Percentiles rank a stretch among this genome's conserved stretches.
phyloP scores from a whole-genome alignment of 2,888 invertebrate genomes.

The Adelognathus sp. region DNA sequence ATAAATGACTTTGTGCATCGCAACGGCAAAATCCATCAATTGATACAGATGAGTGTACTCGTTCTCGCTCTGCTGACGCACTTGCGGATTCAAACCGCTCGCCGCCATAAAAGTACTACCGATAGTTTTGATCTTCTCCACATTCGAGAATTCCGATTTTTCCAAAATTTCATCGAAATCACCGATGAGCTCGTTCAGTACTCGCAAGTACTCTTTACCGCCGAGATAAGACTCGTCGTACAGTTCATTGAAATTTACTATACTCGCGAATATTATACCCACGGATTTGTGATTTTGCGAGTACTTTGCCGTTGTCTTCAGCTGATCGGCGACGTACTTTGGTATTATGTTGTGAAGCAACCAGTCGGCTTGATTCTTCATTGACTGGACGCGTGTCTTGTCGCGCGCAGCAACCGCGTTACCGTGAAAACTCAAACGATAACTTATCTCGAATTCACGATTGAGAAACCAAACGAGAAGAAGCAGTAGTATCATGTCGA shows the following conservation, averaged over 20 bases:
- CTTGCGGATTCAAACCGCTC: slow-evolving; percentile 93
- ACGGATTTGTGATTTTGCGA: slow-evolving; percentile 96
- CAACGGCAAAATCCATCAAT: slow-evolving; percentile 96
- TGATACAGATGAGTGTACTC: slow-evolving; percentile 91
- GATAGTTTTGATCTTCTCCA: slow-evolving; percentile 99
- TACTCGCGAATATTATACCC: slow-evolving; percentile 97
- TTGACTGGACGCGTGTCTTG: slow-evolving; percentile 93
- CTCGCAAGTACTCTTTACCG: slow-evolving; percentile 96
- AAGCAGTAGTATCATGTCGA: slow-evolving; percentile 91
- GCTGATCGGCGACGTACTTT: slow-evolving; percentile 95
- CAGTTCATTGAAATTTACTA: slow-evolving; percentile 98
- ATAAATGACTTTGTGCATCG: slow-evolving; percentile 93
- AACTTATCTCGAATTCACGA: slow-evolving; percentile 97
- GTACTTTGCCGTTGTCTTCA: slow-evolving; percentile 96
- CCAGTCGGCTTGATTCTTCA: slow-evolving; percentile 98
- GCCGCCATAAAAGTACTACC: slow-evolving; percentile 99
- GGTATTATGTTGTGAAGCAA: slow-evolving; percentile 98
- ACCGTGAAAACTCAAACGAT: slow-evolving; percentile 95
- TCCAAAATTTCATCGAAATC: slow-evolving; percentile 97
- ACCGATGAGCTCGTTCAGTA: slow-evolving; percentile 96
- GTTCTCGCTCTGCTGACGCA: slow-evolving; percentile 86
- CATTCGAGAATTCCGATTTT: slow-evolving; percentile 90
- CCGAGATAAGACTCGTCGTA: slow-evolving; percentile 98
- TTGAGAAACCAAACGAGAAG: slow-evolving; percentile 96
- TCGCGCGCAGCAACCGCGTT: slow-evolving; percentile 95